phyloP scores from a whole-genome alignment of 2,888 invertebrate species.

The Zygogramma bicolorata region DNA sequence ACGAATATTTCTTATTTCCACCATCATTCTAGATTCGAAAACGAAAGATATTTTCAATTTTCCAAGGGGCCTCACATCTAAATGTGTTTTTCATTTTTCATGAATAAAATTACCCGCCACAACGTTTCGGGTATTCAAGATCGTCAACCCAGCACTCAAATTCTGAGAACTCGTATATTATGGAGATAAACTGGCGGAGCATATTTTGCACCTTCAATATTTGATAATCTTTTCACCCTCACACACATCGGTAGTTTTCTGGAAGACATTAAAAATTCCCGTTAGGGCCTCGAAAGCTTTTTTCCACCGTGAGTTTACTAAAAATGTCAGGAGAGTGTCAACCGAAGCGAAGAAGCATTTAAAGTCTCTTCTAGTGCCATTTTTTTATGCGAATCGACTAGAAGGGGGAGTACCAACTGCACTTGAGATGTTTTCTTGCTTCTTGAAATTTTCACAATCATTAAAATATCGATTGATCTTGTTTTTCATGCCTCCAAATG shows the following conservation, averaged over 20 bases:
- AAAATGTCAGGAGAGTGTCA: constrained; percentile 49
- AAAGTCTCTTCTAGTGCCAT: neutral
- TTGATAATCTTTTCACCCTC: constrained; percentile 41
- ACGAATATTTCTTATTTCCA: no score
- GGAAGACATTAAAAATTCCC: constrained; percentile 43
- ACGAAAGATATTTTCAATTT: neutral
- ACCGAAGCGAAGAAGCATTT: constrained; percentile 35
- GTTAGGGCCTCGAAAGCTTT: constrained; percentile 42
- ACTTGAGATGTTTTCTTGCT: no score
- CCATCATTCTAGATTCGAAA: no score
- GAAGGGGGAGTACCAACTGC: no score
- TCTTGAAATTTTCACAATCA: no score
- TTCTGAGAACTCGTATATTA: constrained; percentile 19
- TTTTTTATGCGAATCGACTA: no score
- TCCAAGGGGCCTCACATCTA: neutral
- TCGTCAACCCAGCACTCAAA: constrained; percentile 22
- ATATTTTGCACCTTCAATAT: constrained; percentile 41
- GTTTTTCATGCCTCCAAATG: no score
- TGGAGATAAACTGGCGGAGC: neutral
- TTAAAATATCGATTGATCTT: no score
- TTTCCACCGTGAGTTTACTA: constrained; percentile 33
- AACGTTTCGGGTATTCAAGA: neutral
- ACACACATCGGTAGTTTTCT: constrained; percentile 41
- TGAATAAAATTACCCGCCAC: neutral
- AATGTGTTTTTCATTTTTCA: neutral